Base-by-base conservation (phyloP, 2,888 invertebrate species). In the Tuberolachnus salignus region DNA sequence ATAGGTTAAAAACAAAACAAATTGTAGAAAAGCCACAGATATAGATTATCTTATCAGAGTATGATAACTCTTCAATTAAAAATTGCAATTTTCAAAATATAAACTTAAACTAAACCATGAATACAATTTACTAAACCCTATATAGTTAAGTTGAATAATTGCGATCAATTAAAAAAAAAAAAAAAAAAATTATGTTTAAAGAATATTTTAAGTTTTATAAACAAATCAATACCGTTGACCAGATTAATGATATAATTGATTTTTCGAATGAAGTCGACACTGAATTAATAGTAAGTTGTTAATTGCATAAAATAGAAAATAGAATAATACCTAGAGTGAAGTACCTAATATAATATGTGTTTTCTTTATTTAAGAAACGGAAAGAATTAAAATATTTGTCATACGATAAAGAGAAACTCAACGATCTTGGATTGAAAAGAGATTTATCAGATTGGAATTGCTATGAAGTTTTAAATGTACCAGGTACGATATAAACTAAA, bases 171-270 rank as follows among this genome's bases (percentile, higher is more conserved):
- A 34, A 6, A 34, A 34, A 34, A 34, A 34, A 4, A 34, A 34
- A 34, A 34, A 34, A n/a, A n/a, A n/a, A n/a, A n/a, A n/a, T n/a
- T n/a, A 88, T 88, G 88, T 94, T 94, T 85, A 91, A 90, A 86
- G 88, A 89, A 82, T 86, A 85, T 82, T 95, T 94, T 85, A 94
- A 94, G 85, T 92, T 91, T 86, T 95, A 91, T 83, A 13, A 91
- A 90, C 55, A 14, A 51, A n/a, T 78, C 14, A 69, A 69, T 57
- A 46, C 46, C 21, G 16, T 49, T n/a, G 67, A 49, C n/a, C 34
- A 75, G 4, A 26, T 49, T 21, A 42, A 34, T 42, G 57, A 61
- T 23, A 4, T 69, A 61, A 69, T 78, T 3, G 78, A 78, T 14
- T 57, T 78, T 42, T 21, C 16, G 16, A 59, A 78, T 51, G 51